Evolutionary conservation across 2,797 vertebrate genomes (phyloP).

Genomic region (Macropodus opercularis): DNA sequence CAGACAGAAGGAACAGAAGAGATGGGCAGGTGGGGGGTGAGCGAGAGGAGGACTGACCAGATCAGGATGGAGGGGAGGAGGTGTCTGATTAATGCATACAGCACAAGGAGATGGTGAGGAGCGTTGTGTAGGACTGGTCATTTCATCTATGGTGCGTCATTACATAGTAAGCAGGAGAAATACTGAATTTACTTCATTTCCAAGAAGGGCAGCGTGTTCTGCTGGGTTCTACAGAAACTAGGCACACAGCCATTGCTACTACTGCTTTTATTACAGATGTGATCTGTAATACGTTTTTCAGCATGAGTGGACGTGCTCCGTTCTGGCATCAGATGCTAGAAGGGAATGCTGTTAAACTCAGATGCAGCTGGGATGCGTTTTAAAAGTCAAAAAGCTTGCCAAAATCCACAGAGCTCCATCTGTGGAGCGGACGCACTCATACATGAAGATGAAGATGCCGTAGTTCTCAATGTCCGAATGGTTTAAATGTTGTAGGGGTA

Average conservation of each 20-base stretch:
- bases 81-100: conserved; percentile 50
- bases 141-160: not conserved
- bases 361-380: not conserved
- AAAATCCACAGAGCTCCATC: conserved; percentile 15
- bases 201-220: too few relatives aligned
- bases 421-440: not conserved
- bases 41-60: conserved; percentile 44
- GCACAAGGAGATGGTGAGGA: conserved; percentile 53
- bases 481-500: not conserved
- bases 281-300: not conserved
- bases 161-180: not conserved
- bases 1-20: conserved; percentile 45
- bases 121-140: not conserved
- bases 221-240: not conserved
- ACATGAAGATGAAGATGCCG: not conserved
- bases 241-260: not conserved
- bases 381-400: not conserved
- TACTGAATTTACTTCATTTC: not conserved
- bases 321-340: not conserved
- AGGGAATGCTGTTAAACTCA: conserved; percentile 1
- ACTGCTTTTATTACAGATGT: not conserved
- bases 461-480: not conserved
- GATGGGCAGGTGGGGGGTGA: conserved; percentile 9
- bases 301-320: not conserved
- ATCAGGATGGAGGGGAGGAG: conserved; percentile 40